Evolutionary conservation across 2,797 vertebrate species (phyloP).

Genomic region (Catharus ustulatus): DNA sequence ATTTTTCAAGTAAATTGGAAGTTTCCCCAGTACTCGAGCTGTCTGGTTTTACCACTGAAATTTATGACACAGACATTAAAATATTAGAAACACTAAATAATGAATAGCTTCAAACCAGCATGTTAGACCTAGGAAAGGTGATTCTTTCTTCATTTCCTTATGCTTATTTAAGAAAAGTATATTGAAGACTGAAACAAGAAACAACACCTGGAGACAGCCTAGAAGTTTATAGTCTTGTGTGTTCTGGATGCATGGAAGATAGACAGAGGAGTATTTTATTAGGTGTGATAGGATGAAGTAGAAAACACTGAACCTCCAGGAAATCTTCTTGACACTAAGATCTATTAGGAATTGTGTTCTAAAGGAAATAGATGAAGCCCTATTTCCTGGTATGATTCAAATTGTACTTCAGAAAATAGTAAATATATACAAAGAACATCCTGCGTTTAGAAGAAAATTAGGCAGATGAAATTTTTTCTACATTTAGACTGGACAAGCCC

Average conservation of each 20-base stretch:
- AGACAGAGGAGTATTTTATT: constrained; percentile 9
- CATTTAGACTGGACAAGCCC: constrained; percentile 3
- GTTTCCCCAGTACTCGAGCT: not conserved
- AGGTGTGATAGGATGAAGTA: constrained; percentile 14
- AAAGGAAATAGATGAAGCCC: constrained; percentile 51
- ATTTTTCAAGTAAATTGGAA: not conserved
- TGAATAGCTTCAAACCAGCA: not conserved
- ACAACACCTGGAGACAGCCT: not conserved
- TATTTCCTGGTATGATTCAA: constrained; percentile 60
- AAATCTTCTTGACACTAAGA: constrained; percentile 57
- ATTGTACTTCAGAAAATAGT: constrained; percentile 44
- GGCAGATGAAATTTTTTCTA: constrained; percentile 30
- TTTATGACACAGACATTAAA: not conserved
- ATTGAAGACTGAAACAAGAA: not conserved
- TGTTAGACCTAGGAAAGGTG: not conserved
- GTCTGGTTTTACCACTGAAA: not conserved
- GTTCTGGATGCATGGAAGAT: not conserved
- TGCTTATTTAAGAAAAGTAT: not conserved
- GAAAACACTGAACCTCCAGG: constrained; percentile 13
- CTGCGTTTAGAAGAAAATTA: constrained; percentile 27
- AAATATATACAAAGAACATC: constrained; percentile 69
- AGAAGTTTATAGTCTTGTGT: not conserved
- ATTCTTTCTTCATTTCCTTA: not conserved
- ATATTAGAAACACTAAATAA: not conserved
- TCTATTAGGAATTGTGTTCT: constrained; percentile 46